Base-by-base conservation (phyloP, 2,113 vertebrate genomes). In the Bubo bubo region DNA sequence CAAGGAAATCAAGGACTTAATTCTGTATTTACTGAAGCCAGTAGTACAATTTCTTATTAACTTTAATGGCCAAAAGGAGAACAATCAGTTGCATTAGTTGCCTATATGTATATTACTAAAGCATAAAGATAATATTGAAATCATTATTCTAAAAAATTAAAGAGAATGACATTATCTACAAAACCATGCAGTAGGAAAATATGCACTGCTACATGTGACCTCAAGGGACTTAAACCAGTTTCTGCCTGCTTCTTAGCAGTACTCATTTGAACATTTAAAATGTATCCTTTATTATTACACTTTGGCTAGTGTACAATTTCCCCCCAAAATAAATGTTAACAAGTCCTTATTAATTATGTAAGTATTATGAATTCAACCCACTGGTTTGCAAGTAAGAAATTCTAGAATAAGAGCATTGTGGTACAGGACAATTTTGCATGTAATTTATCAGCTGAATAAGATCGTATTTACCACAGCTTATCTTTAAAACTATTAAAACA, bases 51-150 rank as follows among this genome's bases (percentile, higher is more conserved):
- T 85, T 82, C 74, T 87, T 93, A 93, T 88, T 94, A 94, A 96
- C 86, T 95, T 93, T 91, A 94, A 94, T 73, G 74, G 81, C 66
- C 84, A 75, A 90, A 85, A 87, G 47, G 77, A 94, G 86, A 93
- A 89, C 49, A 82, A 95, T 73, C 92, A 90, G 73, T 85, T 91
- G 49, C 66, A 90, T 79, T 96, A 95, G 74, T 50, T 94, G 74
- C 22, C 58, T 68, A 53, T 13, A 79, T 0, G 9, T 62, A 47
- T 18, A 68, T 47, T 92, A 93, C 84, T 79, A 93, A 70, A 93
- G 53, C 81, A 93, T 72, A 94, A 95, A 86, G 74, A 79, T 90
- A 94, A 71, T 56, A 91, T 37, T 30, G 50, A 85, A 95, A 83
- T 49, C 15, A 79, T 81, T 89, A 85, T 58, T 97, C 67, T 77